These are phyloP conservation scores for Carcina quercana DNA, from an alignment of 2,888 invertebrate genomes.

Conservation along the genomic window DNA sequence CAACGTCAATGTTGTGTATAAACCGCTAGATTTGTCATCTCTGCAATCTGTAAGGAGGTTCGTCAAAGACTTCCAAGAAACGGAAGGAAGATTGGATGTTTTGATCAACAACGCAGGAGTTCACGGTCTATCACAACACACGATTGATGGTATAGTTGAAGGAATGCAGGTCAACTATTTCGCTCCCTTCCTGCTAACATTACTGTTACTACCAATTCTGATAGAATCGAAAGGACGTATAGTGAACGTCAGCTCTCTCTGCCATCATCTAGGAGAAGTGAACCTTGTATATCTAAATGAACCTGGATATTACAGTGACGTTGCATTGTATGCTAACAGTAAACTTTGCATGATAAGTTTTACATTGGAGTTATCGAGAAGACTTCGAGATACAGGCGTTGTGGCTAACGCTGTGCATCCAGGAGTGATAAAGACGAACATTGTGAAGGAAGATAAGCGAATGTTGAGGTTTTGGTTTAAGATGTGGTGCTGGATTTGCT, in stretches of 20 bases:
- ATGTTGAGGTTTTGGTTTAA: constrained; percentile 8
- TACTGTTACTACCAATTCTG: constrained; percentile 63
- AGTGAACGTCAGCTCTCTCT: constrained; percentile 35
- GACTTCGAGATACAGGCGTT: constrained; percentile 55
- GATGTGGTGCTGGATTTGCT: constrained; percentile 17
- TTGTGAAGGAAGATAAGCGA: constrained; percentile 76
- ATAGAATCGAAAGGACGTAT: constrained; percentile 35
- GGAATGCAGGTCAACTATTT: constrained; percentile 75
- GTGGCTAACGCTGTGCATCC: constrained; percentile 86
- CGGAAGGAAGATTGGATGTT: constrained; percentile 63
- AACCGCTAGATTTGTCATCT: constrained; percentile 60
- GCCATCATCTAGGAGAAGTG: constrained; percentile 26
- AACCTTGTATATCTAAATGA: constrained; percentile 22
- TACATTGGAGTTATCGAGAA: constrained; percentile 33
- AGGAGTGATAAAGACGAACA: constrained; percentile 83
- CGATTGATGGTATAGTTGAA: constrained; percentile 74
- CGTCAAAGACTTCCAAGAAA: constrained; percentile 64
- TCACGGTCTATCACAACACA: constrained; percentile 41
- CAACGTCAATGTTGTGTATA: constrained; percentile 35
- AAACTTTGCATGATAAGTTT: constrained; percentile 37
- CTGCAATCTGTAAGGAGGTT: constrained; percentile 72
- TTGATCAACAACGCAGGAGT: constrained; percentile 76
- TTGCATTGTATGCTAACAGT: constrained; percentile 25
- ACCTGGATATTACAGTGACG: constrained; percentile 8
- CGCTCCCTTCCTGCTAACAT: constrained; percentile 79